Conservation (phyloP, 1,140 invertebrate species). For the Batillaria attramentaria region DNA sequence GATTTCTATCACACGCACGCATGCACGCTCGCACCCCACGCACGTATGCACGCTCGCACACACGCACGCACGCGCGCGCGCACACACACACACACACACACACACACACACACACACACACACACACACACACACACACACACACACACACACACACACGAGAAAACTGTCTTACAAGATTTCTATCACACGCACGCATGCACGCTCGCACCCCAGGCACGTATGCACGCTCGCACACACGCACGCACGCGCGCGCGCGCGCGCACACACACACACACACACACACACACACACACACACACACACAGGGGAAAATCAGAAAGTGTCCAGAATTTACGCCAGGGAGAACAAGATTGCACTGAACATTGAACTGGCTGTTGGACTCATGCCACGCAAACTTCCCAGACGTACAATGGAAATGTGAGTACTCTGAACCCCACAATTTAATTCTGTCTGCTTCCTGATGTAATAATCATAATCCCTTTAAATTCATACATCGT, state of each 20-base stretch:
- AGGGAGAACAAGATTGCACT: no score
- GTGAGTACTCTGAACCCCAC: no score
- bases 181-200: background rate
- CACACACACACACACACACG: background rate
- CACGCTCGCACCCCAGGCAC: background rate
- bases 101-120: background rate
- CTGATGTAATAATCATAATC: no score
- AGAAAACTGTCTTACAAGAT: background rate
- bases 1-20: background rate
- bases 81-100: constrained; percentile 2
- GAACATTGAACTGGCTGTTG: no score
- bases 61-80: background rate
- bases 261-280: background rate
- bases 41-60: background rate
- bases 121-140: background rate
- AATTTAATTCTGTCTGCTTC: no score
- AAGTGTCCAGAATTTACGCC: background rate
- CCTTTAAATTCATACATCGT: no score
- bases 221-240: background rate
- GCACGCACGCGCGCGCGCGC: background rate
- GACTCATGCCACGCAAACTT: no score
- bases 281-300: background rate
- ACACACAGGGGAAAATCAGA: background rate
- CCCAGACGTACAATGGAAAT: no score
- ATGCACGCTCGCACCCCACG: background rate